These are phyloP conservation scores for Orthosia incerta DNA, from an alignment of 2,888 invertebrate species.

Conservation along the genomic window DNA sequence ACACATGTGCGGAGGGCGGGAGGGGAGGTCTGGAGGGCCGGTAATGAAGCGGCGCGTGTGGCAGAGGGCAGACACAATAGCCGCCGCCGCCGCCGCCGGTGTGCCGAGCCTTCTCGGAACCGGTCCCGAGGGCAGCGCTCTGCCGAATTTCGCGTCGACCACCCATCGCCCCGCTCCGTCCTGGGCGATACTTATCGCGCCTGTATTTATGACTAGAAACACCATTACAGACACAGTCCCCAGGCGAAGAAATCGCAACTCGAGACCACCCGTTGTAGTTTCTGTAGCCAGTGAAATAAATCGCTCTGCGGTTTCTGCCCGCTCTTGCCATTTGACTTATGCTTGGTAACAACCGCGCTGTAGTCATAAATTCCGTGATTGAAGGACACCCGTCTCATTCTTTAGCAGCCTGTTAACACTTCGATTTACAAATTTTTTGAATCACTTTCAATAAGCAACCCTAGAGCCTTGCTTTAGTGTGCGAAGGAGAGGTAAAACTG, in stretches of 20 bases:
- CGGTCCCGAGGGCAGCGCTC: conserved; percentile 86
- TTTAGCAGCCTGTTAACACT: conserved; percentile 66
- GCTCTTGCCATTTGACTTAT: conserved; percentile 50
- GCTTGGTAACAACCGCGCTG: conserved; percentile 43
- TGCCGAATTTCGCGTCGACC: conserved; percentile 90
- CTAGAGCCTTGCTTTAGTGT: conserved; percentile 57
- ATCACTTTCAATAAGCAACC: conserved; percentile 62
- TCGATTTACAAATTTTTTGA: conserved; percentile 63
- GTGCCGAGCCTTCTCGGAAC: conserved; percentile 87
- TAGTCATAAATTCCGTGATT: conserved; percentile 59
- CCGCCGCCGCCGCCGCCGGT: conserved; percentile 79
- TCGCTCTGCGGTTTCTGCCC: conserved; percentile 65
- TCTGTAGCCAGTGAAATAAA: conserved; percentile 72
- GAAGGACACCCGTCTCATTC: conserved; percentile 65
- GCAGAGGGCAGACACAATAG: conserved; percentile 88
- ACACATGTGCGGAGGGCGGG: conserved; percentile 60
- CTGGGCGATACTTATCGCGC: conserved; percentile 86
- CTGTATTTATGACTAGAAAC: conserved; percentile 88
- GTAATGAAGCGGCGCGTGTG: conserved; percentile 86
- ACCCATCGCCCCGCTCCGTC: conserved; percentile 83
- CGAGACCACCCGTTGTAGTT: conserved; percentile 81
- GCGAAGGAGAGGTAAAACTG: conserved; percentile 59
- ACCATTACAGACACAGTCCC: conserved; percentile 77
- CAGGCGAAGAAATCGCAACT: conserved; percentile 77
- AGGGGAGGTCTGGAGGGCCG: conserved; percentile 71